Evolutionary conservation across 2,797 vertebrate species (phyloP).

Genomic region (Danio choprae): DNA sequence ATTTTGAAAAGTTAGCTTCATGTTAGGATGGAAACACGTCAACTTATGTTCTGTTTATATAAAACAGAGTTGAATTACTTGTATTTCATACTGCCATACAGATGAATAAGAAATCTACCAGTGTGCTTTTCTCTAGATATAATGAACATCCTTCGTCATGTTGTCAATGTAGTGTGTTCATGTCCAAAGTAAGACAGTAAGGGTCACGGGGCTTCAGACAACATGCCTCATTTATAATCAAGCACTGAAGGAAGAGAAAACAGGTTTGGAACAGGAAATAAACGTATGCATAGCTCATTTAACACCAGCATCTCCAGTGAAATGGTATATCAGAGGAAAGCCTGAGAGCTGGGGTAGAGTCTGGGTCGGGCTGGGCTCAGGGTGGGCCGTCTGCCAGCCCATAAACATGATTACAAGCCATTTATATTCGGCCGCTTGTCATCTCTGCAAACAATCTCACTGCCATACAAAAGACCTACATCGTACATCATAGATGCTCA

Average conservation of each 20-base stretch:
- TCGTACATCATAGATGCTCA: conserved; percentile 43
- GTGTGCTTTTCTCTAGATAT: background rate
- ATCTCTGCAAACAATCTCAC: conserved; percentile 37
- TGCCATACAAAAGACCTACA: conserved; percentile 20
- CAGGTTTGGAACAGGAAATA: background rate
- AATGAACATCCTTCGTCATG: background rate
- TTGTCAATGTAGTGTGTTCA: background rate
- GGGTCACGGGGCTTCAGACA: conserved; percentile 7
- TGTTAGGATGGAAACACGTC: no score
- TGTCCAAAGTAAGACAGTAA: background rate
- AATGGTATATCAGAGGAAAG: conserved; percentile 13
- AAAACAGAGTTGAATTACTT: background rate
- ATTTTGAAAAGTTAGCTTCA: no score
- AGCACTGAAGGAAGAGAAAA: background rate
- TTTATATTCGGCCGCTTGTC: conserved; percentile 50
- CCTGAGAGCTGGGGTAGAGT: conserved; percentile 12
- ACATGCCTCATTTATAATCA: background rate
- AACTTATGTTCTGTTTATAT: background rate
- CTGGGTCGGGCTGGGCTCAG: background rate
- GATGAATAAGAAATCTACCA: background rate
- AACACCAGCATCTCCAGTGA: conserved; percentile 12
- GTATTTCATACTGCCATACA: background rate
- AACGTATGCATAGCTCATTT: conserved; percentile 16
- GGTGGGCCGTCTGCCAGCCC: conserved; percentile 24
- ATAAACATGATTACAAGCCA: conserved; percentile 49